Conservation (phyloP, 2,888 invertebrate species). For the Yponomeuta malinellus region DNA sequence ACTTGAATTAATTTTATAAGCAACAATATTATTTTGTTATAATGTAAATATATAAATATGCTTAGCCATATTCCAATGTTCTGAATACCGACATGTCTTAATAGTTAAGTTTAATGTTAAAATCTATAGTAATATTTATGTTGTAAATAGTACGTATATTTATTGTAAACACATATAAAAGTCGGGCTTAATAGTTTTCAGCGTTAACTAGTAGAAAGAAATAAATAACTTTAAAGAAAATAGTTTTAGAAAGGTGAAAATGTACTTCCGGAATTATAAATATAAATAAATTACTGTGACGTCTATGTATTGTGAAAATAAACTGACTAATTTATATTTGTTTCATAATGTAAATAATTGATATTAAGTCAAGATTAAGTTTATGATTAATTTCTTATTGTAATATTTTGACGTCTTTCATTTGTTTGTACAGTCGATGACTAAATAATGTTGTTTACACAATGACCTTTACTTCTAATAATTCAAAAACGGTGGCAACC, state of each 20-base stretch:
- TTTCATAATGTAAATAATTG: not conserved
- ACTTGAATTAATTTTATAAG: slow-evolving; percentile 29
- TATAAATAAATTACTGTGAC: not conserved
- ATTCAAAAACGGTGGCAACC: no score
- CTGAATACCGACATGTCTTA: slow-evolving; percentile 3
- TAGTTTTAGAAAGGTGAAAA: not conserved
- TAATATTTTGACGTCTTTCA: no score
- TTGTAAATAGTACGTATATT: not conserved
- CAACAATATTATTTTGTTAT: slow-evolving; percentile 30
- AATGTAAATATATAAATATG: no score
- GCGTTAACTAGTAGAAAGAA: not conserved
- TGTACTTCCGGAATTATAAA: not conserved
- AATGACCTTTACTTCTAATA: no score
- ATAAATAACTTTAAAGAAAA: no score
- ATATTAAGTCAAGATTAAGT: not conserved
- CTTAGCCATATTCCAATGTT: not conserved
- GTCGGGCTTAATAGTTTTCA: slow-evolving; percentile 33
- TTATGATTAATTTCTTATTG: not conserved
- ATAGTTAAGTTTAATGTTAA: not conserved
- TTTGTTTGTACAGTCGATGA: no score
- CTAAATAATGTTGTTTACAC: no score
- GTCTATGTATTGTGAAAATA: not conserved
- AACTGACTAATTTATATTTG: not conserved
- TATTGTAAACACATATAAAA: slow-evolving; percentile 18
- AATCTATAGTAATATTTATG: not conserved